These are phyloP conservation scores for Drosophila hamatofila DNA, from an alignment of 2,888 invertebrate genomes.

Conservation along the genomic window DNA sequence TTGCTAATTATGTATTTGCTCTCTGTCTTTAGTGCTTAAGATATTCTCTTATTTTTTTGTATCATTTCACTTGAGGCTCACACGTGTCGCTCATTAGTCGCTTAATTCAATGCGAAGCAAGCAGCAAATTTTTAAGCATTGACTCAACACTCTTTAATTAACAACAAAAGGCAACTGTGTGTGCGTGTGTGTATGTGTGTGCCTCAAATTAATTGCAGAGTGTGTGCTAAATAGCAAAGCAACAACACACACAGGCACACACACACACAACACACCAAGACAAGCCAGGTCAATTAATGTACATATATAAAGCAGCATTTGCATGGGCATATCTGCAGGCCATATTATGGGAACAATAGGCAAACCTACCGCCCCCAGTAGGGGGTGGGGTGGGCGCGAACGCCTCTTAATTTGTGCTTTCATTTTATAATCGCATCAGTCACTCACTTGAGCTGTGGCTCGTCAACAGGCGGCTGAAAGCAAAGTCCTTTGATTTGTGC, in stretches of 20 bases:
- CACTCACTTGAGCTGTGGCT: constrained; percentile 57
- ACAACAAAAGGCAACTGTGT: constrained; percentile 1
- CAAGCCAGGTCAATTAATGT: constrained; percentile 52
- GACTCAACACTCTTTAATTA: constrained; percentile 47
- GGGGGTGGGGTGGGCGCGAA: neutral
- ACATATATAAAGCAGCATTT: constrained; percentile 6
- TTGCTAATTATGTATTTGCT: constrained; percentile 7
- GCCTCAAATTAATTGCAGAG: constrained; percentile 55
- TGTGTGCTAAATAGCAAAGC: constrained; percentile 46
- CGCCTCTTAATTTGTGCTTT: constrained; percentile 60
- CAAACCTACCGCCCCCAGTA: neutral
- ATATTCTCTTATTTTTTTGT: neutral
- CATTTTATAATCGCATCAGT: constrained; percentile 72
- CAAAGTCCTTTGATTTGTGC: constrained; percentile 51
- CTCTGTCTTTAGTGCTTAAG: neutral
- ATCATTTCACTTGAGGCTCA: constrained; percentile 2
- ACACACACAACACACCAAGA: neutral
- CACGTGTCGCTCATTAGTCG: constrained; percentile 66
- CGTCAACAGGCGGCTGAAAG: constrained; percentile 36
- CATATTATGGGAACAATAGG: constrained; percentile 3
- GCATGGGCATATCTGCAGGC: constrained; percentile 21
- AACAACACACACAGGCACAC: constrained; percentile 6
- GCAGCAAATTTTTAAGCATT: constrained; percentile 57
- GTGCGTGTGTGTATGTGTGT: constrained; percentile 5
- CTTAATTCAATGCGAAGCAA: constrained; percentile 57